Evolutionary conservation across 1,140 invertebrate genomes (phyloP), one percentile per base, ranked within the genome.

Genomic region (Brachionus koreanus): DNA sequence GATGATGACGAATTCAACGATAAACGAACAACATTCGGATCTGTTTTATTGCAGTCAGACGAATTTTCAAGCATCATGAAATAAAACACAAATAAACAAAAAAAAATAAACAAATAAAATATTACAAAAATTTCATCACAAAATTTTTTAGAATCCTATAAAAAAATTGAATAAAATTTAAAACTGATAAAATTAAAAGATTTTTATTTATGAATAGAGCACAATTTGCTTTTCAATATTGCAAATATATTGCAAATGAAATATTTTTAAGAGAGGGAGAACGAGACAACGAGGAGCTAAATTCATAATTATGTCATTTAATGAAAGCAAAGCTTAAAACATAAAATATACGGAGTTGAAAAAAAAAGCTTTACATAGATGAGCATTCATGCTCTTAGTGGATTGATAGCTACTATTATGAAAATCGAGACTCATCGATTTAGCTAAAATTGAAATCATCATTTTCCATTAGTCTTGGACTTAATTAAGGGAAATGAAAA

Each of bases 231-330:
- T 65, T 65, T 39, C 33, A 69, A 69, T 69, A 69, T 69, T 69
- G 33, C 63, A 67, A 67, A 67, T 67, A 67, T 67, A 67, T 67
- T 67, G 63, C 65, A 39, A 69, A 39, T 39, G 37, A 39, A 39
- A 42, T 39, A 23, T 16, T 19, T 19, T 35, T 12, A 37, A 69
- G 37, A 69, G 35, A 69, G 65, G 33, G 35, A 39, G 33, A 19
- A 37, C 16, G 33, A 69, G 16, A 69, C 65, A 37, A 65, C 25
- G 35, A 37, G 35, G 33, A 69, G 16, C 16, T 39, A 69, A 39
- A 69, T 69, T 29, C 69, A 74, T 74, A 74, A 74, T 74, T 74
- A 74, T 74, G 69, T 74, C 69, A 74, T 74, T 74, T 49, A 29
- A 74, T 19, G 23, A 74, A 57, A 57, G 49, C 49, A 9, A 57